phyloP scores from a whole-genome alignment of 2,888 invertebrate species.

The Rutpela maculata region DNA sequence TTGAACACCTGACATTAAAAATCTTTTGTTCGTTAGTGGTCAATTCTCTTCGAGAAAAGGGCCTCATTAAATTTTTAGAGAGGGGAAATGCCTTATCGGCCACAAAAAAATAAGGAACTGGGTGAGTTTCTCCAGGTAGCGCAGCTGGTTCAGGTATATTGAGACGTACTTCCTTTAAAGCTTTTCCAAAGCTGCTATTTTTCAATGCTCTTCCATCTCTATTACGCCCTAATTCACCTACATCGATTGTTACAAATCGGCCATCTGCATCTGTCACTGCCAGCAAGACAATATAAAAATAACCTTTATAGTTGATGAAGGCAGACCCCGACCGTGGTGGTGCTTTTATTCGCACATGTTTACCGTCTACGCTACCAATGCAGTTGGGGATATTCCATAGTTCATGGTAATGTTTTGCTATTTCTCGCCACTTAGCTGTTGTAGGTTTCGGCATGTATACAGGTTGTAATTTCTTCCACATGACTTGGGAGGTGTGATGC shows the following conservation, averaged over 20 bases:
- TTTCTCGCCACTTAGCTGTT: constrained; percentile 11
- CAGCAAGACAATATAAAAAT: constrained; percentile 31
- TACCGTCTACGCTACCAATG: background rate
- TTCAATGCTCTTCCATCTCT: background rate
- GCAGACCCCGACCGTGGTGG: constrained; percentile 25
- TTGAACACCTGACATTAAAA: constrained; percentile 10
- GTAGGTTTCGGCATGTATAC: constrained; percentile 23
- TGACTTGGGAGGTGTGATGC: constrained; percentile 19
- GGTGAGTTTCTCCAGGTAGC: no score
- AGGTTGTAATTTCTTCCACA: constrained; percentile 26
- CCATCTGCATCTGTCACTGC: constrained; percentile 25
- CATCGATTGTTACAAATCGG: constrained; percentile 36
- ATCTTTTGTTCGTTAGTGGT: constrained; percentile 23
- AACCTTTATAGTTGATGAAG: constrained; percentile 36
- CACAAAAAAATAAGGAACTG: background rate
- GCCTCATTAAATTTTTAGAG: background rate
- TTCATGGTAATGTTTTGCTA: constrained; percentile 8
- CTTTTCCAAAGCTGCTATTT: no score
- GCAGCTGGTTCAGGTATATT: no score
- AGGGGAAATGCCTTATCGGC: background rate
- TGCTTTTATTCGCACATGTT: no score
- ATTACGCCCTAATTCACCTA: constrained; percentile 27
- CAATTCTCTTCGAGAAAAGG: background rate
- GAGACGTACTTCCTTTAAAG: no score
- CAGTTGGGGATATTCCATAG: constrained; percentile 13